Conservation (phyloP, 2,888 invertebrate species). For the Sarcophaga caerulescens region DNA sequence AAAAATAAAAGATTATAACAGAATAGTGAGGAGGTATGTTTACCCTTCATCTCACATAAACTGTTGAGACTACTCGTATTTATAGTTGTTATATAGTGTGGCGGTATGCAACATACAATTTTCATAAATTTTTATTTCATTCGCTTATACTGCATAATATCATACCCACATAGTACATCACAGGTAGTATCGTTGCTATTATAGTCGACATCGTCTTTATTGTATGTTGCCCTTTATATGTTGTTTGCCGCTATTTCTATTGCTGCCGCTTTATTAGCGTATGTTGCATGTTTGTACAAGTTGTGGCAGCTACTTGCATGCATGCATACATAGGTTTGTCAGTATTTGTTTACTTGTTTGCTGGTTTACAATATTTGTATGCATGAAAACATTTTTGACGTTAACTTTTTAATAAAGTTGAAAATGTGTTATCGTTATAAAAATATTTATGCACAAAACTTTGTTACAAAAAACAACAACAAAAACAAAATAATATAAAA, state of each 20-base stretch:
- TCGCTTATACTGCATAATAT: neutral
- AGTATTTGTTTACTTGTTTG: neutral
- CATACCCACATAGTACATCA: neutral
- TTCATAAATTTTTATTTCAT: neutral
- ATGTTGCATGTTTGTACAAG: neutral
- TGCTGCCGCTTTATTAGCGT: neutral
- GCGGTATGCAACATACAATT: neutral
- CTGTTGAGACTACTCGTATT: neutral
- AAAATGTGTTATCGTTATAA: conserved; percentile 65
- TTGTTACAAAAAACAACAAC: neutral
- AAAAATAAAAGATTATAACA: neutral
- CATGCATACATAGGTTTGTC: neutral
- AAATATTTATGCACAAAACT: conserved; percentile 56
- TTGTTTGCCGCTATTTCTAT: neutral
- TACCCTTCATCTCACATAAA: conserved; percentile 56
- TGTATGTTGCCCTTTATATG: neutral
- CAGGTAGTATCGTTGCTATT: neutral
- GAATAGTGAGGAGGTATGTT: conserved; percentile 7
- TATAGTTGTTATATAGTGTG: no score
- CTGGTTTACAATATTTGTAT: conserved; percentile 24
- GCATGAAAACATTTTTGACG: conserved; percentile 54
- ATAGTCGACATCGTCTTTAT: neutral
- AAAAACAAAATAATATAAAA: neutral
- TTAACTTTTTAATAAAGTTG: conserved; percentile 67
- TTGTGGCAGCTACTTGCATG: neutral